Evolutionary conservation across 1,140 invertebrate genomes (phyloP).

Genomic region (Nylanderia fulva): DNA sequence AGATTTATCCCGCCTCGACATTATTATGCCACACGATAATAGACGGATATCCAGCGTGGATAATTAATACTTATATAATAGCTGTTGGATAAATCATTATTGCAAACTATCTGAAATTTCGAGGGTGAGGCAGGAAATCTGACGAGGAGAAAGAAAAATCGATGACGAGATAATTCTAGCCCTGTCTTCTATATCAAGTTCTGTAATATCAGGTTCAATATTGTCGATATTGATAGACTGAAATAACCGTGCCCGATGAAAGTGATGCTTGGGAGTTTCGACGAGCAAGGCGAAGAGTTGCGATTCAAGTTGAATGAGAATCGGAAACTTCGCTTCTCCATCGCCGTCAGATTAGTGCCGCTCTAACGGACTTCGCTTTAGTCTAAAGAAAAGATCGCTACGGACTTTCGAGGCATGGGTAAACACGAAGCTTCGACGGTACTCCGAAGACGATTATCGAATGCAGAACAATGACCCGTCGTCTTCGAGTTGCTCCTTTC

Average conservation of each 20-base stretch:
- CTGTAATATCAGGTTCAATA: not conserved
- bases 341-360: constrained; percentile 70
- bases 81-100: not conserved
- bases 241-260: constrained; percentile 39
- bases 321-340: constrained; percentile 56
- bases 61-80: not conserved
- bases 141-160: no score
- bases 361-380: constrained; percentile 73
- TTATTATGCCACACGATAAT: no score
- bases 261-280: constrained; percentile 39
- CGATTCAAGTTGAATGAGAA: constrained; percentile 26
- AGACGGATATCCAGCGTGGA: no score
- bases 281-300: not conserved
- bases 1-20: not conserved
- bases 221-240: constrained; percentile 14
- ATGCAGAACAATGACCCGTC: constrained; percentile 61
- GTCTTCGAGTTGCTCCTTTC: constrained; percentile 41
- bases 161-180: not conserved
- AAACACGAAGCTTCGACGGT: constrained; percentile 39
- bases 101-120: not conserved
- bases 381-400: constrained; percentile 60
- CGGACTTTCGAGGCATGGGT: constrained; percentile 31
- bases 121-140: not conserved
- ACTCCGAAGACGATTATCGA: constrained; percentile 65
- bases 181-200: not conserved